phyloP scores from a whole-genome alignment of 2,113 vertebrate genomes.

The Thalassoma bifasciatum region DNA sequence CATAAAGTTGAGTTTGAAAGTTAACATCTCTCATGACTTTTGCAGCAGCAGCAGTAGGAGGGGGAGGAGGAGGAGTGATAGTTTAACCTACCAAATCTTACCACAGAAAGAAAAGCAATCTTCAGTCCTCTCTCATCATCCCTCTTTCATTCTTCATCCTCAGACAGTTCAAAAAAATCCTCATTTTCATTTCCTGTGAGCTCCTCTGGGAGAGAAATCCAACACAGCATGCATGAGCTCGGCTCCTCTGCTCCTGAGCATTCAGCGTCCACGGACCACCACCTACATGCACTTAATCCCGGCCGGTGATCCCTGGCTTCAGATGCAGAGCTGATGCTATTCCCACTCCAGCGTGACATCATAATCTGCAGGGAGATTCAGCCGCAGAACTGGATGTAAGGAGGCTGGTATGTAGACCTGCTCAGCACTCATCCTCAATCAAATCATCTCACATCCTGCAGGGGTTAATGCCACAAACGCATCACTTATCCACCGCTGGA shows the following conservation, averaged over 20 bases:
- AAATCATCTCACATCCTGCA: slow-evolving; percentile 46
- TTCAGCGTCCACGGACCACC: slow-evolving; percentile 23
- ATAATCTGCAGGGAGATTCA: slow-evolving; percentile 76
- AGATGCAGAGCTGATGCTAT: slow-evolving; percentile 43
- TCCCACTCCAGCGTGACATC: slow-evolving; percentile 65
- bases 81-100: slow-evolving; percentile 30
- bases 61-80: background rate
- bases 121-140: slow-evolving; percentile 9
- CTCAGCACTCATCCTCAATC: slow-evolving; percentile 52
- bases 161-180: slow-evolving; percentile 9
- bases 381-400: slow-evolving; percentile 29
- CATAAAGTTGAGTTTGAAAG: background rate
- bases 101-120: background rate
- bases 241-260: slow-evolving; percentile 39
- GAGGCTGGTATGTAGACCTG: slow-evolving; percentile 28
- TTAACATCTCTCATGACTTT: background rate
- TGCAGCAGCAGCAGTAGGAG: background rate
- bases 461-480: slow-evolving; percentile 1
- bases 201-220: slow-evolving; percentile 3
- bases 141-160: slow-evolving; percentile 16
- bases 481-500: background rate
- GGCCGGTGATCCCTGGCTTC: slow-evolving; percentile 52
- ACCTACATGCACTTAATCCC: slow-evolving; percentile 72
- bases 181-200: background rate
- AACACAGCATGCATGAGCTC: slow-evolving; percentile 13